Evolutionary conservation across 2,113 vertebrate species (phyloP).

Genomic region (Hirundichthys speculiger): DNA sequence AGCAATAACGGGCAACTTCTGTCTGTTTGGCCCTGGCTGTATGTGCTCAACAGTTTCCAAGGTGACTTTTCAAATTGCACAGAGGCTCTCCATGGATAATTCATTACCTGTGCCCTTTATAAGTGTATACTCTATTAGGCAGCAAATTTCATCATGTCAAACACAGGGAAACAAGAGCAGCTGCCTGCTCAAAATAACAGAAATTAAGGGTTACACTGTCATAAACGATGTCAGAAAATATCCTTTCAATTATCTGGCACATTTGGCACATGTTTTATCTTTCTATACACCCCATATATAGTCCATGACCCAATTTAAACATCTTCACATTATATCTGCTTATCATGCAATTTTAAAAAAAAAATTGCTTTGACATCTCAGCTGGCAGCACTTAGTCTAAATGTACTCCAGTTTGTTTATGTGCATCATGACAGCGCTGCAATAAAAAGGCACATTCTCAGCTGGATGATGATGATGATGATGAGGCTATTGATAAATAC

Average conservation of each 20-base stretch:
- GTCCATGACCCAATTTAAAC: constrained; percentile 61
- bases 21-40: constrained; percentile 60
- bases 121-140: constrained; percentile 65
- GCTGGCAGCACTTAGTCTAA: constrained; percentile 67
- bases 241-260: background rate
- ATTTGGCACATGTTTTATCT: constrained; percentile 24
- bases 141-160: constrained; percentile 72
- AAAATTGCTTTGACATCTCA: constrained; percentile 62
- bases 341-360: constrained; percentile 65
- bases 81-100: constrained; percentile 72
- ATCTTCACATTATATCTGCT: constrained; percentile 58
- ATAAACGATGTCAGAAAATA: constrained; percentile 25
- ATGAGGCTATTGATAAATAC: constrained; percentile 61
- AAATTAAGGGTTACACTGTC: constrained; percentile 27
- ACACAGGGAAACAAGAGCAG: constrained; percentile 63
- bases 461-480: constrained; percentile 45
- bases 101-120: constrained; percentile 71
- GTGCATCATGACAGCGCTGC: constrained; percentile 60
- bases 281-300: constrained; percentile 38
- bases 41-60: constrained; percentile 76
- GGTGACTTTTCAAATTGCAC: constrained; percentile 77
- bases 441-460: constrained; percentile 59
- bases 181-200: constrained; percentile 50
- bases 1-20: constrained; percentile 75
- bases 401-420: constrained; percentile 60